Evolutionary conservation across 2,888 invertebrate genomes (phyloP).

Genomic region (Dicranocentrus wangi): DNA sequence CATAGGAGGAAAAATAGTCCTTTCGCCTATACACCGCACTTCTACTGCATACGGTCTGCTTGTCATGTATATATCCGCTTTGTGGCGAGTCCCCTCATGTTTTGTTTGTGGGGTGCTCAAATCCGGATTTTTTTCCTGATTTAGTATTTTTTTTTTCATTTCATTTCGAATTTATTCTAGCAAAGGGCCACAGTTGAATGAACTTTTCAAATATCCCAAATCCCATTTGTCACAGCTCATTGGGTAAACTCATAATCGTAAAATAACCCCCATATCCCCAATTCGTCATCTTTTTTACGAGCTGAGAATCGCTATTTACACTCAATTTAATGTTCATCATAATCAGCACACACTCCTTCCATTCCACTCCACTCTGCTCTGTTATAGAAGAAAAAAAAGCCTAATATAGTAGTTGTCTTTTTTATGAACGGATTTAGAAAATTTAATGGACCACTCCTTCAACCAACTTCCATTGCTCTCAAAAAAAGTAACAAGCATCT

Average conservation of each 20-base stretch:
- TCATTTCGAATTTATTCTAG: neutral
- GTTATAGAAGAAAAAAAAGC: neutral
- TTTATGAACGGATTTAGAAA: too few relatives aligned
- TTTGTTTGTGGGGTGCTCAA: too few relatives aligned
- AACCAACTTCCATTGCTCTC: too few relatives aligned
- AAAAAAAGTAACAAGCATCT: neutral
- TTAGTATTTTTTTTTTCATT: conserved; percentile 4
- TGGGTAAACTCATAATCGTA: conserved; percentile 24
- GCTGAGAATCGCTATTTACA: conserved; percentile 52
- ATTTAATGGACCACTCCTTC: neutral
- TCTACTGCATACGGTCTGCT: neutral
- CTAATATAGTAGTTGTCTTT: too few relatives aligned
- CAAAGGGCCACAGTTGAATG: too few relatives aligned
- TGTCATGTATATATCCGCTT: too few relatives aligned
- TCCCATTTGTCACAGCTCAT: conserved; percentile 44
- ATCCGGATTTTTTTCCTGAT: too few relatives aligned
- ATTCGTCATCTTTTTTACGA: conserved; percentile 37
- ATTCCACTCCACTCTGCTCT: too few relatives aligned
- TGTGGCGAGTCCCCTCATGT: too few relatives aligned
- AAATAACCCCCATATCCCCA: conserved; percentile 37
- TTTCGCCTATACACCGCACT: conserved; percentile 3
- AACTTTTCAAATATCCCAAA: too few relatives aligned
- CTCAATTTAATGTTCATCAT: conserved; percentile 36
- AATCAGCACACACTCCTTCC: too few relatives aligned
- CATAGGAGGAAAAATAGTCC: conserved; percentile 59